Percentiles rank a stretch among this genome's conserved stretches.
phyloP scores from a whole-genome alignment of 2,113 vertebrate genomes.

The Taxidea taxus region DNA sequence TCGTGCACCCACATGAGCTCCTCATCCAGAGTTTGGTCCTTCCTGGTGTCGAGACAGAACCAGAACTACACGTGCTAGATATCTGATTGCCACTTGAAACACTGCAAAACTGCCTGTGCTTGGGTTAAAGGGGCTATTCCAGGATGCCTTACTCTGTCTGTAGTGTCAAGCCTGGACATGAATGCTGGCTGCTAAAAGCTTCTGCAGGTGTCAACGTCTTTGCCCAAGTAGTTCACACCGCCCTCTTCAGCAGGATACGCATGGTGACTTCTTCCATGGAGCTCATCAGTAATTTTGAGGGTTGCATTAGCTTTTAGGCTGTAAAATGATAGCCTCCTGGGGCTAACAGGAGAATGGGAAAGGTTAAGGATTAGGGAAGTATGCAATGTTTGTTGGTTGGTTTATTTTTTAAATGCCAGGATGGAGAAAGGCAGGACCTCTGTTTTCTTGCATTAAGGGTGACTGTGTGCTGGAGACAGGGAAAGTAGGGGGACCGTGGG shows the following conservation, averaged over 20 bases:
- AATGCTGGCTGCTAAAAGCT: background rate
- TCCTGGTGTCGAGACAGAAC: slow-evolving; percentile 76
- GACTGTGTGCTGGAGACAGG: background rate
- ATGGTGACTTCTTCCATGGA: background rate
- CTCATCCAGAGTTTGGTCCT: slow-evolving; percentile 70
- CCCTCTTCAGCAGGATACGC: background rate
- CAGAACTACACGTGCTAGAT: slow-evolving; percentile 70
- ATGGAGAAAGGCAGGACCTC: background rate
- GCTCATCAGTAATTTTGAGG: slow-evolving; percentile 35
- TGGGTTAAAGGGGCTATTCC: slow-evolving; percentile 56
- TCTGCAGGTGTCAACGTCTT: background rate
- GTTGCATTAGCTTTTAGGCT: background rate
- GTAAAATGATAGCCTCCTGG: slow-evolving; percentile 46
- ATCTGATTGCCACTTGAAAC: slow-evolving; percentile 48
- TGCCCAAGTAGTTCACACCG: background rate
- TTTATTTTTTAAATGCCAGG: background rate
- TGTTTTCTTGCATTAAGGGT: background rate
- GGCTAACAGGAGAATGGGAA: slow-evolving; percentile 30
- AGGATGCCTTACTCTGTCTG: background rate
- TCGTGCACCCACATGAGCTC: slow-evolving; percentile 74
- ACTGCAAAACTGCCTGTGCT: slow-evolving; percentile 76
- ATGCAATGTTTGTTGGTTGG: background rate
- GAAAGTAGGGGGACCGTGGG: background rate
- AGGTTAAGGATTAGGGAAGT: slow-evolving; percentile 71
- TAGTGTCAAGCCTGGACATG: slow-evolving; percentile 42